These are phyloP conservation scores for Molorchus minor DNA, from an alignment of 2,888 invertebrate genomes.

Conservation along the genomic window DNA sequence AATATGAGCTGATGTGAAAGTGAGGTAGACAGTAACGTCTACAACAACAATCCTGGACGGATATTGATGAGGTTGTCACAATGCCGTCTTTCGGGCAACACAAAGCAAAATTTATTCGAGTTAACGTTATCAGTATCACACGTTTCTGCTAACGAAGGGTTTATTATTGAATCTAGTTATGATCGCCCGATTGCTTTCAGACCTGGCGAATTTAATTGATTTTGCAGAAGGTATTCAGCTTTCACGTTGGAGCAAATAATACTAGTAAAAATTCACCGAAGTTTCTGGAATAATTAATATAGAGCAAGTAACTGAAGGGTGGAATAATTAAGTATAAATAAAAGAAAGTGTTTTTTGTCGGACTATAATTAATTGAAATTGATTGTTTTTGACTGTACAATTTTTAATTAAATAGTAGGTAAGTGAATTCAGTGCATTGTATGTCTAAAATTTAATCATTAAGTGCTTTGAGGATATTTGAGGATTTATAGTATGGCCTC, in stretches of 20 bases:
- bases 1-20: conserved; percentile 2
- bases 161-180: conserved; percentile 40
- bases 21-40: conserved; percentile 27
- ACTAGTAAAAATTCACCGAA: too few species aligned
- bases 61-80: conserved; percentile 41
- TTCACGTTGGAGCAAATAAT: conserved; percentile 25
- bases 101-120: conserved; percentile 37
- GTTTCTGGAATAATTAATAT: too few species aligned
- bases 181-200: conserved; percentile 16
- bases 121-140: conserved; percentile 33
- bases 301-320: too few species aligned
- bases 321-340: too few species aligned
- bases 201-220: conserved; percentile 36
- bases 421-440: too few species aligned
- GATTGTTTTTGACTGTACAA: too few species aligned
- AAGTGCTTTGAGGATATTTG: too few species aligned
- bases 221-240: conserved; percentile 25
- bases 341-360: too few species aligned
- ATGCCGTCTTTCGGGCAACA: conserved; percentile 38
- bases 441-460: too few species aligned
- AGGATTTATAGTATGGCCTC: too few species aligned
- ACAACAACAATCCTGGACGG: conserved; percentile 37
- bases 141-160: conserved; percentile 32
- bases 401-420: too few species aligned
- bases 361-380: too few species aligned